These are phyloP conservation scores for Phymastichus coffea DNA, from an alignment of 1,140 invertebrate genomes.

Conservation along the genomic window DNA sequence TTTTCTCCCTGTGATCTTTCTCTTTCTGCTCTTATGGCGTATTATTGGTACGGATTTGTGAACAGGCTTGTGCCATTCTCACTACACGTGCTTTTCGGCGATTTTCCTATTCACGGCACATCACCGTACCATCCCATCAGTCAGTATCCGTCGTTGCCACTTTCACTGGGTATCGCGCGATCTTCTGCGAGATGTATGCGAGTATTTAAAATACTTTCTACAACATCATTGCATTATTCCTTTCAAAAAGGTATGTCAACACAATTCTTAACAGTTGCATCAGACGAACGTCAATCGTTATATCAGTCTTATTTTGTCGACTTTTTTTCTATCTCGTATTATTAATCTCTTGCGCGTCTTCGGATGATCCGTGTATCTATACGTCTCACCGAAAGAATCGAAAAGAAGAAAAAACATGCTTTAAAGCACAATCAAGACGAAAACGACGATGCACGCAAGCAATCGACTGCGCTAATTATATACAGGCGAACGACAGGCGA, in stretches of 20 bases:
- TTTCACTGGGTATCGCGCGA: conserved; percentile 30
- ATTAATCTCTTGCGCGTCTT: no score
- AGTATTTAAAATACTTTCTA: neutral
- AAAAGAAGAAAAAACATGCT: no score
- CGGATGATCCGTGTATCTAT: no score
- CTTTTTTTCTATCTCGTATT: no score
- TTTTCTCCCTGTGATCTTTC: no score
- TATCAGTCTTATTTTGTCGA: no score
- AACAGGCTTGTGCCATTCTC: neutral
- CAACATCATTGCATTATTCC: neutral
- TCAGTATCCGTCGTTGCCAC: conserved; percentile 37
- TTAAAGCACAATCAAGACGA: no score
- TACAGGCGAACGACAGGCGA: neutral
- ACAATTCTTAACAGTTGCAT: no score
- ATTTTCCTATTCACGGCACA: conserved; percentile 23
- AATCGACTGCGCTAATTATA: no score
- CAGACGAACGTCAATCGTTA: no score
- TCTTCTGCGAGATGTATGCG: neutral
- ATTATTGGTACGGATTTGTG: neutral
- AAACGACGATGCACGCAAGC: no score
- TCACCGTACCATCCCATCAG: conserved; percentile 30
- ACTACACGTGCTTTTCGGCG: neutral
- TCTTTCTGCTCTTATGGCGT: neutral
- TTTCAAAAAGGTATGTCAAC: neutral
- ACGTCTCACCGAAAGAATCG: no score